Percentiles rank a stretch among this genome's conserved stretches.
Conservation (phyloP, 2,797 vertebrate genomes). For the Manis crassicaudata region DNA sequence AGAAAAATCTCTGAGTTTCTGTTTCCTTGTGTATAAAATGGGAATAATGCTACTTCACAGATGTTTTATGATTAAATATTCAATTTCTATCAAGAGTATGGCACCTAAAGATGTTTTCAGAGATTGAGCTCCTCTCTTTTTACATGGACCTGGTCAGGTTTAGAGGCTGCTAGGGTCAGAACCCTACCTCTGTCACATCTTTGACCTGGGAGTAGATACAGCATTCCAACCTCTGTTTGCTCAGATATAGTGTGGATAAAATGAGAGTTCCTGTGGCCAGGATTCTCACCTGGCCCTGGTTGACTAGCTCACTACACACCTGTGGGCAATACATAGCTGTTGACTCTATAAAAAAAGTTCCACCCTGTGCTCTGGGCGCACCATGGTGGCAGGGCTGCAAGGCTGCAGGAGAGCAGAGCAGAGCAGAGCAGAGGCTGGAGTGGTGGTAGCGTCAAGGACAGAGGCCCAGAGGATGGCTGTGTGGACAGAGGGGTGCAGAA, state of each 20-base stretch:
- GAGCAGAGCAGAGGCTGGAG: no score
- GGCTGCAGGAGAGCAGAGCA: no score
- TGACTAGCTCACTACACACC: no score
- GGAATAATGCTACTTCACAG: background rate
- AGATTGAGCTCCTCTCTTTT: background rate
- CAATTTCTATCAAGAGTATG: background rate
- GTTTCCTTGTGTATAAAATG: background rate
- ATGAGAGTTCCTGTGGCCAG: no score
- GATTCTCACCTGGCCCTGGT: no score
- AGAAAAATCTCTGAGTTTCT: background rate
- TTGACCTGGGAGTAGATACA: rapidly evolving
- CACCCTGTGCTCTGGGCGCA: no score
- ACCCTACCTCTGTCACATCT: background rate
- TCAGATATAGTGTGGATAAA: background rate
- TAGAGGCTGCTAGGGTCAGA: background rate
- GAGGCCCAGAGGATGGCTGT: no score
- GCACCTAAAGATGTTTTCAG: background rate
- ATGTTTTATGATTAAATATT: constrained; percentile 21
- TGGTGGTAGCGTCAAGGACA: no score
- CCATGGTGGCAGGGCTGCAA: no score
- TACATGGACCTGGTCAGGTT: background rate
- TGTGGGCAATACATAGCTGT: no score
- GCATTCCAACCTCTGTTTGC: background rate
- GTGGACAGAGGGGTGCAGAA: no score
- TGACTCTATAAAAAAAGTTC: no score